Base-by-base conservation (phyloP, 2,888 invertebrate species). In the Dicyrtoma fusca region DNA sequence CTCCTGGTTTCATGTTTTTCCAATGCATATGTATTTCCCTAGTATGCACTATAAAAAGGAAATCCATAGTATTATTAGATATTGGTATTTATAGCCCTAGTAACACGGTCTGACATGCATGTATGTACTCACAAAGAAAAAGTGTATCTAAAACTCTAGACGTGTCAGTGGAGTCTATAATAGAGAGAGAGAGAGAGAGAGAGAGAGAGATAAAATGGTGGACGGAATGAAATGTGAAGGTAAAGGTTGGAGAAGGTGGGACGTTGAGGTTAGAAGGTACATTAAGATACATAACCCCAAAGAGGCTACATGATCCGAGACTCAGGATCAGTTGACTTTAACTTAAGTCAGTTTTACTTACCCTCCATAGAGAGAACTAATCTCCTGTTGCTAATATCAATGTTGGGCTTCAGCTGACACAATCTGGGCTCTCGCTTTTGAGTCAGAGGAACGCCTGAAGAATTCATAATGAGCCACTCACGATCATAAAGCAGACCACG, bases 381-480 rank as follows among this genome's bases (percentile, higher is more conserved):
- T 79, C 75, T 79, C 74, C 78, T 77, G 74, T 76, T 78, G 73
- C 76, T 77, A 74, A 79, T 76, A 84, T 91, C 87, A 74, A 97
- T 87, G 53, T 82, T 82, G 0, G 97, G 95, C 78, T 84, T 86
- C 66, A 97, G 88, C 75, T 92, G 84, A 83, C 95, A 94, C 83
- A 98, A 87, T 76, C 87, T 87, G 1, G 91, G 87, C 81, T 90
- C 89, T 74, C 91, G 88, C 84, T 97, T 97, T 84, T 97, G 96
- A 1, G 94, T 95, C 68, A 97, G 84, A 74, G 92, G 91, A 74
- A 91, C 88, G 17, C 95, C 95, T 81, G 89, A 87, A 10, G 89
- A 87, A 81, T 90, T 91, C 8, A 94, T 88, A 74, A 98, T 90
- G 93, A 97, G 94, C 95, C 96, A 98, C 82, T 91, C 89, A 78